Conservation (phyloP, 2,113 vertebrate genomes). For the Hoplias malabaricus region DNA sequence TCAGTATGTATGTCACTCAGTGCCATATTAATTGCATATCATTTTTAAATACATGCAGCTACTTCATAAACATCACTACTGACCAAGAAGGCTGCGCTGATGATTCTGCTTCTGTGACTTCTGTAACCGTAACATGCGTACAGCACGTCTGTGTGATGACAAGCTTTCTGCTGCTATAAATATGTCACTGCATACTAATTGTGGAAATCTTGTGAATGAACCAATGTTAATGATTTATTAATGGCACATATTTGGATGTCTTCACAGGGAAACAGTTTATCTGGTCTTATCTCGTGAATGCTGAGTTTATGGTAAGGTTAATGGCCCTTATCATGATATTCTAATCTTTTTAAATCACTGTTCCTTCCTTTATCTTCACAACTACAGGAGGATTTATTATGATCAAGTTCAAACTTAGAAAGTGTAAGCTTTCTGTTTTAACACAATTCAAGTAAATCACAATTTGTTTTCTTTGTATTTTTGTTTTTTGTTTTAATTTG, state of each 20-base stretch:
- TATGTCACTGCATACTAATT: not conserved
- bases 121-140: too few relatives aligned
- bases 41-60: too few relatives aligned
- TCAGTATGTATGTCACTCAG: too few relatives aligned
- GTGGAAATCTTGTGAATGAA: not conserved
- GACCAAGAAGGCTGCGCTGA: too few relatives aligned
- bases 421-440: not conserved
- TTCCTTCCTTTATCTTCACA: constrained; percentile 1
- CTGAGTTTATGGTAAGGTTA: constrained; percentile 10
- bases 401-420: not conserved
- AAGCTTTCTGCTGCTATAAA: not conserved
- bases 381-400: not conserved
- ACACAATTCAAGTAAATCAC: not conserved
- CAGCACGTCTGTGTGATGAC: too few relatives aligned
- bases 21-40: too few relatives aligned
- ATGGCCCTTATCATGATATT: constrained; percentile 12
- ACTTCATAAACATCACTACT: too few relatives aligned
- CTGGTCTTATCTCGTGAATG: not conserved
- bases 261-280: not conserved
- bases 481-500: too few relatives aligned
- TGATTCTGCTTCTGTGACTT: too few relatives aligned
- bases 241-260: not conserved
- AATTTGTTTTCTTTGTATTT: not conserved
- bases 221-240: not conserved
- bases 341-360: constrained; percentile 3